phyloP scores from a whole-genome alignment of 1,140 invertebrate species.

The Homalodisca vitripennis region DNA sequence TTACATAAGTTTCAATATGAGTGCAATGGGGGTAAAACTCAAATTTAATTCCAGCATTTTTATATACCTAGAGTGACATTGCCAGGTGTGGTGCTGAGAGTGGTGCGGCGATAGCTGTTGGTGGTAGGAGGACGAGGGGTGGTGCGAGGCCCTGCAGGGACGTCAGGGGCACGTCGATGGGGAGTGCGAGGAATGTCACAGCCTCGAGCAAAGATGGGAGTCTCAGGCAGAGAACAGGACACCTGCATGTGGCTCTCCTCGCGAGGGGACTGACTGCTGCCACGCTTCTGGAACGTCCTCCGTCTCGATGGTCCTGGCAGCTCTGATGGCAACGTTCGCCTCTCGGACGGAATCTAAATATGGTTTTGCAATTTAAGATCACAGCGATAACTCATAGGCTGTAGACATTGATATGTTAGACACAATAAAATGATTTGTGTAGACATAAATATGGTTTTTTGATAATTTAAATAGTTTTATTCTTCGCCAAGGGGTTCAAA shows the following conservation, averaged over 20 bases:
- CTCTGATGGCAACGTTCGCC: constrained; percentile 69
- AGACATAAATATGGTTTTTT: no score
- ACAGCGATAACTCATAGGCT: no score
- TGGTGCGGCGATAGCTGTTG: constrained; percentile 27
- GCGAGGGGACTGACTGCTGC: constrained; percentile 50
- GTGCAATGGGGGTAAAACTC: no score
- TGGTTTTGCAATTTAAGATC: no score
- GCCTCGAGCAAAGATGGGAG: constrained; percentile 76
- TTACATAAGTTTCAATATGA: no score
- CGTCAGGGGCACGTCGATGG: constrained; percentile 43
- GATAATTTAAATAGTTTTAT: no score
- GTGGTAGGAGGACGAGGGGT: constrained; percentile 28
- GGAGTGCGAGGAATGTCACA: constrained; percentile 44
- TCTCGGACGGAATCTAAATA: constrained; percentile 58
- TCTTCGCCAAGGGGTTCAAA: no score
- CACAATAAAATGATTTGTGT: no score
- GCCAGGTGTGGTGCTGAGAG: constrained; percentile 27
- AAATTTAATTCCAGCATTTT: no score
- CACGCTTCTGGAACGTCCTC: constrained; percentile 52
- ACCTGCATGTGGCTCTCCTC: constrained; percentile 65
- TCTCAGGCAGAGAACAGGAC: constrained; percentile 78
- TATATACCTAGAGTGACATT: constrained; percentile 34
- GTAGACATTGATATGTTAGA: no score
- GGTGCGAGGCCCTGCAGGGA: constrained; percentile 16
- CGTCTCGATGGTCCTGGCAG: constrained; percentile 56